Evolutionary conservation across 2,113 vertebrate genomes (phyloP).

Genomic region (Regulus satrapa): DNA sequence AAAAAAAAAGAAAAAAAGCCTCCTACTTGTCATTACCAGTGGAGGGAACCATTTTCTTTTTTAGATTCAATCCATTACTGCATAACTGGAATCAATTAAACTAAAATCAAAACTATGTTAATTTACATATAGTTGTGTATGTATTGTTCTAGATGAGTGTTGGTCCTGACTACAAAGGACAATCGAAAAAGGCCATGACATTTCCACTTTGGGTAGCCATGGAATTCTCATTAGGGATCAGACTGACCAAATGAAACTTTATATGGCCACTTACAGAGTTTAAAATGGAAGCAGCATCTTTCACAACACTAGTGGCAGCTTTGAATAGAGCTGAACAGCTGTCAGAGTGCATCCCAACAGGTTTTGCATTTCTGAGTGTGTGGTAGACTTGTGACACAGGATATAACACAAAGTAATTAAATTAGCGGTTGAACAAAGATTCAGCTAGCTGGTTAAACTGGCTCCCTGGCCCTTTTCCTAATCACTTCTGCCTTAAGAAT

Average conservation of each 20-base stretch:
- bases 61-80: neutral
- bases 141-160: neutral
- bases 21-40: neutral
- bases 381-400: neutral
- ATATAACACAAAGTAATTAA: neutral
- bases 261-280: neutral
- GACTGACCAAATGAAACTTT: neutral
- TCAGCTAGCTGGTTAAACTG: neutral
- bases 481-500: neutral
- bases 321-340: neutral
- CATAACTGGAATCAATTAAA: neutral
- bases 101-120: neutral
- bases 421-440: neutral
- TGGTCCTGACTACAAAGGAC: neutral
- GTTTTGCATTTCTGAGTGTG: neutral
- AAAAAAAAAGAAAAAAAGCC: neutral
- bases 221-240: neutral
- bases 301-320: neutral
- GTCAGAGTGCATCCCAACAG: neutral
- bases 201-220: neutral
- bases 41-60: neutral
- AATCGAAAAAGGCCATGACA: neutral
- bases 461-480: neutral
- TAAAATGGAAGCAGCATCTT: neutral
- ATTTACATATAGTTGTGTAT: neutral